Evolutionary conservation across 2,888 invertebrate species (phyloP).

Genomic region (Erebia ligea): DNA sequence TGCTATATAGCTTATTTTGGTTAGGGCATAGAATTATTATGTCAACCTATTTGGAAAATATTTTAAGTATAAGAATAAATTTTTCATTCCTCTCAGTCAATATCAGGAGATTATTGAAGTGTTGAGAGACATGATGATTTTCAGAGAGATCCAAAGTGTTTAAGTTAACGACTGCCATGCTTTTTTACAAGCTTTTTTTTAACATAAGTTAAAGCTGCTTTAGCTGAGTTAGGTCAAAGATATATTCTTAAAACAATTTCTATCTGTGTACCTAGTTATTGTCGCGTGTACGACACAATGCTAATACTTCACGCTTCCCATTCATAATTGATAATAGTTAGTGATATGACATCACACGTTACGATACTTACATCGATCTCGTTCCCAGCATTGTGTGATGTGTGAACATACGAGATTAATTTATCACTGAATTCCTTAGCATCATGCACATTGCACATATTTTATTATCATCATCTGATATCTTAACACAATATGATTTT

Average conservation of each 20-base stretch:
- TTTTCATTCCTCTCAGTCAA: not conserved
- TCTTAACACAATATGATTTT: not conserved
- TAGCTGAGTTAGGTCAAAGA: not conserved
- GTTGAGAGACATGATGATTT: too few species aligned
- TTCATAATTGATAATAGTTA: conserved; percentile 32
- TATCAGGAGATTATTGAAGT: too few species aligned
- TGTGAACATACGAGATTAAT: conserved; percentile 22
- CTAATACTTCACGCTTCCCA: conserved; percentile 28
- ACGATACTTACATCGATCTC: conserved; percentile 46
- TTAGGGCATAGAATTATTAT: not conserved
- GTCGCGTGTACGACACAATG: conserved; percentile 31
- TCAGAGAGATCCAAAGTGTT: too few species aligned
- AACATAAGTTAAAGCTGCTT: too few species aligned
- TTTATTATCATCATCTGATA: not conserved
- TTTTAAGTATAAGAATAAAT: not conserved
- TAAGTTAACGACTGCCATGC: too few species aligned
- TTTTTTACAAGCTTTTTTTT: too few species aligned
- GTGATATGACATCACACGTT: conserved; percentile 42
- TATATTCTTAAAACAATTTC: not conserved
- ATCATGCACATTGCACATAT: not conserved
- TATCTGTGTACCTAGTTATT: conserved; percentile 1
- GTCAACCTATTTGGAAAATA: not conserved
- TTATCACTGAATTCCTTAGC: conserved; percentile 21
- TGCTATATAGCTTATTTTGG: not conserved
- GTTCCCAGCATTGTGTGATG: conserved; percentile 42